Evolutionary conservation across 1,140 invertebrate genomes (phyloP), one percentile per base, ranked within the genome.

Genomic region (Bombyx mandarina): DNA sequence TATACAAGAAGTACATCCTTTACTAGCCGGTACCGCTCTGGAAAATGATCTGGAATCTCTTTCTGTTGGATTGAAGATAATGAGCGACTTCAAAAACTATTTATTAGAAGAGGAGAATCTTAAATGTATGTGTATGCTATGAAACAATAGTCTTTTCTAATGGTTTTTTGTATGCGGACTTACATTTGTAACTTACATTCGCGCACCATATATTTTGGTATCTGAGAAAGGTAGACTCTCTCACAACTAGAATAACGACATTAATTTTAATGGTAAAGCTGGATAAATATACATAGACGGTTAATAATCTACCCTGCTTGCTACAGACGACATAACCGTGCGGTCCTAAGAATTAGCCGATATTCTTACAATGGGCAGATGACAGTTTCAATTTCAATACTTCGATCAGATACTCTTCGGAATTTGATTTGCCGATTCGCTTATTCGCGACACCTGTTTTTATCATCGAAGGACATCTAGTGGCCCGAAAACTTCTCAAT

Each of bases 1-100:
- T 1, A 57, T 84, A 22, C 56, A 72, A 22, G 88, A 90, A 61
- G 47, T 90, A 4, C 58, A 77, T 3, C 82, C 75, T 1, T 65
- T 90, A 8, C 60, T 91, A 3, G 52, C 69, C 0, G 73, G 73
- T 1, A 68, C 74, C 0, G 43, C 65, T 6, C 59, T 88, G 43
- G 73, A 83, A 8, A 42, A 61, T 10, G 83, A 86, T 52, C 55
- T 88, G 1, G 49, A 57, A 0, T 74, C 77, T 3, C 43, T 88
- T 0, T 59, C 62, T 0, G 45, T 58, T 1, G 86, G 86, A 0
- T 61, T 88, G 0, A 44, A 48, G 4, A 62, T 76, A 7, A 46
- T 79, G 6, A 72, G 63, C 6, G 52, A 76, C 6, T 69, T 81
- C 49, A 81, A 73, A 50, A 73, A 76, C 8, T 76, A 80, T 45